Conservation (phyloP, 2,888 invertebrate genomes). For the Dioctria linearis region DNA sequence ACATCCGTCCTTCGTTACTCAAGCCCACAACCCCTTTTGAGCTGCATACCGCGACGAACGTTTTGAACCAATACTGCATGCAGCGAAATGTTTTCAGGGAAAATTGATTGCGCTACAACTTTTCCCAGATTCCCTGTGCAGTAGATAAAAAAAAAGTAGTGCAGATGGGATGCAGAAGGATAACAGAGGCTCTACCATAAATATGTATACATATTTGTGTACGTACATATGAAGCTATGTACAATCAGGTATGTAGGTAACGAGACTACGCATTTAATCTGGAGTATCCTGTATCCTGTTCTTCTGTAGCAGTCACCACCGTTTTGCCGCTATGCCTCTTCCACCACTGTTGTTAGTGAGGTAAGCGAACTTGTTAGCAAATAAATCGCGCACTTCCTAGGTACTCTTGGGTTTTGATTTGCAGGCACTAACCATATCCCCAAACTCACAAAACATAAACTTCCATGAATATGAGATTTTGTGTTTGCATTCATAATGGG, state of each 20-base stretch:
- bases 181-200: not conserved
- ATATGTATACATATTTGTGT: too few relatives aligned
- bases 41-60: not conserved
- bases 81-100: slow-evolving; percentile 10
- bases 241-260: not conserved
- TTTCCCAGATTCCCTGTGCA: not conserved
- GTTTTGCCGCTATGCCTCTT: slow-evolving; percentile 16
- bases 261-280: not conserved
- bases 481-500: slow-evolving; percentile 10
- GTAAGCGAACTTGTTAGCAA: slow-evolving; percentile 6
- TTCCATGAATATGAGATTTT: slow-evolving; percentile 4
- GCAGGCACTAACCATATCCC: not conserved
- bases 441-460: slow-evolving; percentile 6
- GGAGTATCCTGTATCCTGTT: not conserved
- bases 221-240: too few relatives aligned
- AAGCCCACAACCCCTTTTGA: not conserved
- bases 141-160: not conserved
- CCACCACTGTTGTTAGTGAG: slow-evolving; percentile 21
- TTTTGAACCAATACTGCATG: not conserved
- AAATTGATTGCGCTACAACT: slow-evolving; percentile 35
- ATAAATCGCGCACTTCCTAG: not conserved
- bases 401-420: not conserved
- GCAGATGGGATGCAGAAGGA: not conserved
- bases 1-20: slow-evolving; percentile 1
- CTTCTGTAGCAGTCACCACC: not conserved